Evolutionary conservation across 1,140 invertebrate species (phyloP), one percentile per base, ranked within the genome.

Genomic region (Caenorhabditis tropicalis): DNA sequence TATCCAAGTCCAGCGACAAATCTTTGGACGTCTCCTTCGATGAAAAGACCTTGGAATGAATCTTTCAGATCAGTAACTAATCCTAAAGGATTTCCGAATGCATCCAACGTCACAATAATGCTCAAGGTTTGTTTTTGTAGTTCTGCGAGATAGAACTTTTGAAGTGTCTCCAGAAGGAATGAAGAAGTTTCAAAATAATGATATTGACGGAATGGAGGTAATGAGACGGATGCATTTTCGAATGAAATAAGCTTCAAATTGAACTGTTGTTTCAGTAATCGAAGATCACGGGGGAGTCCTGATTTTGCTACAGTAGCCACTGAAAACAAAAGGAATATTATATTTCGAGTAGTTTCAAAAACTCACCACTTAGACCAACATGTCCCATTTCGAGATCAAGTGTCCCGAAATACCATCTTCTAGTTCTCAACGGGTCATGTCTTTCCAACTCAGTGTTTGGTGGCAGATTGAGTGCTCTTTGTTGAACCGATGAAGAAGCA

Each of bases 1-100:
- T 99, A 97, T 0, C 97, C 96, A 10, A 99, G 95, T 92, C 98
- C 98, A 92, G 96, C 95, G 0, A 99, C 94, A 12, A 99, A 92
- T 36, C 95, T 95, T 48, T 94, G 94, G 15, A 99, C 94, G 91
- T 94, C 93, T 24, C 96, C 96, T 92, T 98, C 97, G 81, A 95
- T 94, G 65, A 99, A 94, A 16, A 99, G 93, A 19, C 96, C 96
- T 9, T 95, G 95, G 51, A 99, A 94, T 29, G 97, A 97, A 92
- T 98, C 96, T 36, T 95, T 95, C 21, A 99, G 94, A 92, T 99
- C 97, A 89, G 95, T 96, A 46, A 98, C 93, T 87, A 99, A 95
- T 15, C 97, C 98, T 43, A 98, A 91, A 15, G 98, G 97, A 93
- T 98, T 99, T 5, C 98, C 98, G 9, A 99, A 93, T 91, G 99